Evolutionary conservation across 2,888 invertebrate species (phyloP).

Genomic region (Stomorhina lunata): DNA sequence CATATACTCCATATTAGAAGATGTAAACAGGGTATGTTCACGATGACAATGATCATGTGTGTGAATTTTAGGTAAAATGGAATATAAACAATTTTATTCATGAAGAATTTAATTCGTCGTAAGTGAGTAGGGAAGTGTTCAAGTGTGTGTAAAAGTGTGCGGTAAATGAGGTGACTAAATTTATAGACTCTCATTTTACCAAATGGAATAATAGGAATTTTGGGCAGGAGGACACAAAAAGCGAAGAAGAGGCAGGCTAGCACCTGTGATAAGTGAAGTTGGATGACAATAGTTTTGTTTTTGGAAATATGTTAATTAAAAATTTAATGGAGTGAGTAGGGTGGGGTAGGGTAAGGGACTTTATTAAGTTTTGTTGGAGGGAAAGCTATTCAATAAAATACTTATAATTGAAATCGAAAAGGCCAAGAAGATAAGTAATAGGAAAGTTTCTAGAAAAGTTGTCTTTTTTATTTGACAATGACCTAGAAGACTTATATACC

Average conservation of each 20-base stretch:
- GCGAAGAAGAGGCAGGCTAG: neutral
- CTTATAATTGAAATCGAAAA: neutral
- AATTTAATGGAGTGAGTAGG: no score
- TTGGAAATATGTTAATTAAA: constrained; percentile 43
- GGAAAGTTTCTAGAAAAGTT: no score
- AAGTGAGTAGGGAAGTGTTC: no score
- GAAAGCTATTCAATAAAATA: neutral
- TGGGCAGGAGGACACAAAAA: no score
- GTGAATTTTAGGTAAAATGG: constrained; percentile 18
- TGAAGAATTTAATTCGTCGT: constrained; percentile 29
- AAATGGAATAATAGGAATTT: no score
- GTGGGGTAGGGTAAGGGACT: neutral
- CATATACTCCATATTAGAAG: constrained; percentile 9
- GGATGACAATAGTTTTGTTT: constrained; percentile 4
- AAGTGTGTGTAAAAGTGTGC: neutral
- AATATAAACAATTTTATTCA: constrained; percentile 39
- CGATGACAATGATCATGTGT: constrained; percentile 42
- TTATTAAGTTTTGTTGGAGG: neutral
- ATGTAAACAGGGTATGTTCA: neutral
- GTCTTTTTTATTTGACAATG: no score
- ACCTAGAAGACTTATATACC: no score
- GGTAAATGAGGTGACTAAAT: constrained; percentile 50
- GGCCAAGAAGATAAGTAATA: no score
- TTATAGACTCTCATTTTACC: constrained; percentile 29
- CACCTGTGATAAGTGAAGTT: constrained; percentile 7